A percentile compares a stretch with the other conserved stretches of the same genome.
These are phyloP conservation scores for Cynopterus brachyotis DNA, from an alignment of 2,113 vertebrate species.

Conservation along the genomic window DNA sequence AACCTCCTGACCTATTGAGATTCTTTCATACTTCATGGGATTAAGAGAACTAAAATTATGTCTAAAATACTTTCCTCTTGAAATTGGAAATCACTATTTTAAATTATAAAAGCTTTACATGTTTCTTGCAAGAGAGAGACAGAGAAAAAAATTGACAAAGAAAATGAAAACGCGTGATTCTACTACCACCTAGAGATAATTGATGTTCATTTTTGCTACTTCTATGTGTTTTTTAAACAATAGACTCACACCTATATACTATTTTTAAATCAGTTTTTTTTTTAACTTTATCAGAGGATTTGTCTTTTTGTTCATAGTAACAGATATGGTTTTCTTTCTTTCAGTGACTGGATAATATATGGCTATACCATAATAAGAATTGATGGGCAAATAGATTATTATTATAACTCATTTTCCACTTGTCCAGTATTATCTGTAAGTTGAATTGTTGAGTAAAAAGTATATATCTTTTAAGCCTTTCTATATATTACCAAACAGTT, in stretches of 20 bases:
- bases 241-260: not conserved
- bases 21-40: not conserved
- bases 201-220: not conserved
- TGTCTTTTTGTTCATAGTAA: not conserved
- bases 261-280: conserved; percentile 11
- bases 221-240: conserved; percentile 6
- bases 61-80: not conserved
- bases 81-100: not conserved
- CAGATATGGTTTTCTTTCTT: not conserved
- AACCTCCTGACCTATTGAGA: not conserved
- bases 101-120: not conserved
- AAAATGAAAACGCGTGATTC: not conserved
- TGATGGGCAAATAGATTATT: not conserved
- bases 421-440: not conserved
- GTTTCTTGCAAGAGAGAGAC: not conserved
- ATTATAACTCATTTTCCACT: not conserved
- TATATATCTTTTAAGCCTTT: not conserved
- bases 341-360: not conserved
- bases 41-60: not conserved
- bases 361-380: not conserved
- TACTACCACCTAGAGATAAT: not conserved
- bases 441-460: not conserved
- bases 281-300: not conserved
- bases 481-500: not conserved
- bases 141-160: not conserved